phyloP scores from a whole-genome alignment of 2,888 invertebrate species.

The Microctonus hyperodae region DNA sequence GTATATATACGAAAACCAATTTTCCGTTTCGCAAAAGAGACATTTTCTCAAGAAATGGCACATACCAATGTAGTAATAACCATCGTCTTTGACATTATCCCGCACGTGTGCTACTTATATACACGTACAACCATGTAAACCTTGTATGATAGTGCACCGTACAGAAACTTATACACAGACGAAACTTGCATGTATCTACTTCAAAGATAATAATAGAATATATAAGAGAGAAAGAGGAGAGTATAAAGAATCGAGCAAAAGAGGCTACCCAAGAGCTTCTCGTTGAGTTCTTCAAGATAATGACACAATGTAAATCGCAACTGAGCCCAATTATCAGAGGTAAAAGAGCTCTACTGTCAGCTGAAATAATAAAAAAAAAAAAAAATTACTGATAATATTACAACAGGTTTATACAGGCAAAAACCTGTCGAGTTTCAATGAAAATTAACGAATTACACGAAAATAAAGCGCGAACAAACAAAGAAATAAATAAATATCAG shows the following conservation, averaged over 20 bases:
- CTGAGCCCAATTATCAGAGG: too few relatives aligned
- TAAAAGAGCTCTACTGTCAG: background rate
- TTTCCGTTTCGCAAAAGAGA: conserved; percentile 22
- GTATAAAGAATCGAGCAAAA: too few relatives aligned
- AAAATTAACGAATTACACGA: conserved; percentile 26
- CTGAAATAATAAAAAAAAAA: background rate
- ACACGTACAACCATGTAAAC: background rate
- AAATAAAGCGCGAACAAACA: conserved; percentile 14
- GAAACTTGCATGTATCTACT: background rate
- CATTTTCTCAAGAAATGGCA: background rate
- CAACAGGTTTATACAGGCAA: background rate
- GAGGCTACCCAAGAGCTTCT: too few relatives aligned
- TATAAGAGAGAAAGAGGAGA: background rate
- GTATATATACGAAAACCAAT: conserved; percentile 22
- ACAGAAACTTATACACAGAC: background rate
- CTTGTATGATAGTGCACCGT: background rate
- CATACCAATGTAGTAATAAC: conserved; percentile 13
- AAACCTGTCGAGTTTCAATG: background rate
- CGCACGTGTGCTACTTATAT: background rate
- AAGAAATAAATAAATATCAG: conserved; percentile 17
- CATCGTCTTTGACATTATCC: conserved; percentile 11
- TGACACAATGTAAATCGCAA: background rate
- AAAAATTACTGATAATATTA: too few relatives aligned
- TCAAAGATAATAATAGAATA: background rate
- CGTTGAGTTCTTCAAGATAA: background rate